Conservation (phyloP, 2,888 invertebrate genomes). For the Lysandra coridon region DNA sequence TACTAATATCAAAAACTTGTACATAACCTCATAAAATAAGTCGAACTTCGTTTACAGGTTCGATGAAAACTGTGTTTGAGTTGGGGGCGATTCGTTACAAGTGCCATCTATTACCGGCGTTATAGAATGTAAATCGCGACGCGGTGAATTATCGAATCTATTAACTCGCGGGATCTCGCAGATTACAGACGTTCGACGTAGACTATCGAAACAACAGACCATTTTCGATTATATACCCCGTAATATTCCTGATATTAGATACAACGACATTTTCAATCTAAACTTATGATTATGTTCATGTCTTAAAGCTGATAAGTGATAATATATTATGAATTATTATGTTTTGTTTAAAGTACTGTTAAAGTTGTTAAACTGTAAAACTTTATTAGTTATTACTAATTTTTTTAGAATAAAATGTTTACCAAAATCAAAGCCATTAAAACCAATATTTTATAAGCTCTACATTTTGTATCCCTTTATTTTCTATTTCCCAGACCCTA, state of each 20-base stretch:
- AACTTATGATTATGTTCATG: not conserved
- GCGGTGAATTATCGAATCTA: slow-evolving; percentile 76
- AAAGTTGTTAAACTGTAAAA: not conserved
- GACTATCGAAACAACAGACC: slow-evolving; percentile 20
- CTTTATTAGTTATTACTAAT: no score
- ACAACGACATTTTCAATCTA: not conserved
- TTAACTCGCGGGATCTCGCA: slow-evolving; percentile 70
- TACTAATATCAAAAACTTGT: not conserved
- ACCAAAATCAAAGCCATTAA: no score
- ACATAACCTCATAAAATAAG: not conserved
- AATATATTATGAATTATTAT: not conserved
- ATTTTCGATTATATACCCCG: slow-evolving; percentile 17
- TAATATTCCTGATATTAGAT: slow-evolving; percentile 7
- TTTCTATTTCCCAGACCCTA: not conserved
- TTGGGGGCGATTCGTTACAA: slow-evolving; percentile 40
- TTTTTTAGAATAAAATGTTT: not conserved
- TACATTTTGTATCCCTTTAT: not conserved
- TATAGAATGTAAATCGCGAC: slow-evolving; percentile 65
- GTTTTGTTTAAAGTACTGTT: not conserved
- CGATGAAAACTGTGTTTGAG: slow-evolving; percentile 24
- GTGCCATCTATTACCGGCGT: slow-evolving; percentile 63
- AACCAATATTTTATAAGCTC: not conserved
- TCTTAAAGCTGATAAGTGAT: not conserved
- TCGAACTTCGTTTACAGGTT: not conserved
- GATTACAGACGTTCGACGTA: slow-evolving; percentile 31